phyloP scores from a whole-genome alignment of 2,888 invertebrate genomes.

The Cosmia pyralina region DNA sequence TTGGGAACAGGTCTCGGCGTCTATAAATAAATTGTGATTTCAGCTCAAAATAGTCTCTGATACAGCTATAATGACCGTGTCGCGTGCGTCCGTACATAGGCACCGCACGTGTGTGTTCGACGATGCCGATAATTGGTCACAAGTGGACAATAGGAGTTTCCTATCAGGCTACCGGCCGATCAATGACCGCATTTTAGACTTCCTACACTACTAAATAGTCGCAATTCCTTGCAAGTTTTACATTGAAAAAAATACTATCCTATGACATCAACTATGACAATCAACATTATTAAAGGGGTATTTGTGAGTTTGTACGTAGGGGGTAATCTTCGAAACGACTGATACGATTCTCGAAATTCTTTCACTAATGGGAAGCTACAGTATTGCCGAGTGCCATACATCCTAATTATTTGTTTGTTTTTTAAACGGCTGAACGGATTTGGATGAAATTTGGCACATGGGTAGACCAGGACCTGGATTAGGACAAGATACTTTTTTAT shows the following conservation, averaged over 20 bases:
- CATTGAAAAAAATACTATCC: background rate
- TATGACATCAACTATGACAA: too few species aligned
- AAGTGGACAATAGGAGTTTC: slow-evolving; percentile 73
- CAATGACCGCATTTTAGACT: slow-evolving; percentile 65
- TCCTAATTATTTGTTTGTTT: too few species aligned
- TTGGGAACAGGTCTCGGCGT: background rate
- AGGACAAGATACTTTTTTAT: too few species aligned
- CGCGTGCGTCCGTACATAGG: slow-evolving; percentile 5
- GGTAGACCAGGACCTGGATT: too few species aligned
- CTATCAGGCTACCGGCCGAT: slow-evolving; percentile 62
- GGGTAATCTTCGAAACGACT: too few species aligned
- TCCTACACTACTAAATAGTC: slow-evolving; percentile 32
- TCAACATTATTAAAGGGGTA: too few species aligned
- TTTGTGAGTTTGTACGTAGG: too few species aligned
- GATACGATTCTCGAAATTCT: too few species aligned
- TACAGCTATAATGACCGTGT: slow-evolving; percentile 13
- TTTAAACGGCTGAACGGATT: too few species aligned
- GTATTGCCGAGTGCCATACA: too few species aligned
- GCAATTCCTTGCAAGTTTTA: background rate
- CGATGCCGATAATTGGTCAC: slow-evolving; percentile 65
- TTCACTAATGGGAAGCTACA: too few species aligned
- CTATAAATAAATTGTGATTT: slow-evolving; percentile 51
- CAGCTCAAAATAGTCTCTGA: slow-evolving; percentile 21
- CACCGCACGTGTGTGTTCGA: slow-evolving; percentile 19
- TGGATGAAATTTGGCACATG: too few species aligned